A percentile compares a stretch with the other conserved stretches of the same genome.
Conservation (phyloP, 2,797 vertebrate species). For the Babyrousa celebensis region DNA sequence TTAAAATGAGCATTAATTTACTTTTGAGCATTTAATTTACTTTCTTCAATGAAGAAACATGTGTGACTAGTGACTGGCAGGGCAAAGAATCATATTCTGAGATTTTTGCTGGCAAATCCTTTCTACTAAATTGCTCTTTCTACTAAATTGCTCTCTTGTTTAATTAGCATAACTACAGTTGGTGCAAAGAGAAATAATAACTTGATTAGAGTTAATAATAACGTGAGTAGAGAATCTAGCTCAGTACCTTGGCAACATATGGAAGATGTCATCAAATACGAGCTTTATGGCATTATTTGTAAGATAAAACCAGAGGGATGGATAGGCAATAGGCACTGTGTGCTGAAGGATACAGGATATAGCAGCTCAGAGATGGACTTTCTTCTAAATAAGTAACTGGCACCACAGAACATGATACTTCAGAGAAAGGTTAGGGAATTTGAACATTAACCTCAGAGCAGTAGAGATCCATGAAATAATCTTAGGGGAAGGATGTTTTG, state of each 20-base stretch:
- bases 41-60: neutral
- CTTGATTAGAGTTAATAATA: no score
- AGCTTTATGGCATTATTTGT: neutral
- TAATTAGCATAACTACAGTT: neutral
- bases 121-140: neutral
- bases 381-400: neutral
- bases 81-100: neutral
- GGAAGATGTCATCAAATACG: neutral
- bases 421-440: neutral
- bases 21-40: no score
- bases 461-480: neutral
- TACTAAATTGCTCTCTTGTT: neutral
- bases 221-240: no score
- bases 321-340: neutral
- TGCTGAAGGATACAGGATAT: no score
- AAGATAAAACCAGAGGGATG: neutral
- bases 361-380: no score
- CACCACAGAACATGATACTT: neutral
- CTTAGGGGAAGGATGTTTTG: neutral
- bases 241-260: neutral
- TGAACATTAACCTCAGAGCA: neutral
- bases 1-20: neutral
- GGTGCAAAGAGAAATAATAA: neutral
- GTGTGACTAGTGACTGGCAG: no score
- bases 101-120: neutral